Percentiles rank a stretch among this genome's conserved stretches.
Conservation (phyloP, 2,888 invertebrate genomes). For the Sepioteuthis lessoniana region DNA sequence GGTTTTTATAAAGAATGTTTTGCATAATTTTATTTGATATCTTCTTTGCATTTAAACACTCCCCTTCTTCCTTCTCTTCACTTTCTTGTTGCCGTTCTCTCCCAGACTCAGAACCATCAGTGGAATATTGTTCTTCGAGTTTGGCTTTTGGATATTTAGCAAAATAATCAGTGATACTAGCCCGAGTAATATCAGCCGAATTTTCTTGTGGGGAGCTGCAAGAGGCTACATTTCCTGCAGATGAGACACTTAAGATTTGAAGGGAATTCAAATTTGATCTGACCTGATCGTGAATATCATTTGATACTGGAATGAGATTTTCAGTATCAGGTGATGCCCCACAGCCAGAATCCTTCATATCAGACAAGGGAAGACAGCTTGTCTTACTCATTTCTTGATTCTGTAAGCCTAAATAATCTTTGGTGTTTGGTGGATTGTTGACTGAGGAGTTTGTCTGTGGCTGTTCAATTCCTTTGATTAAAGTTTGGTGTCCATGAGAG, state of each 20-base stretch:
- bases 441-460: background rate
- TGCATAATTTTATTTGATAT: background rate
- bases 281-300: background rate
- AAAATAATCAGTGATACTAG: conserved; percentile 69
- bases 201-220: background rate
- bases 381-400: background rate
- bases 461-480: background rate
- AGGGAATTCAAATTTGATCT: background rate
- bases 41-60: background rate
- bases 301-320: background rate
- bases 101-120: background rate
- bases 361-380: background rate
- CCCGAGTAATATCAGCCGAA: conserved; percentile 2
- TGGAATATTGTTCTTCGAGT: background rate
- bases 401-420: background rate
- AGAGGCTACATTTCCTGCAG: background rate
- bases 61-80: background rate
- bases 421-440: background rate
- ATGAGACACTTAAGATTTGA: background rate
- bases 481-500: no score
- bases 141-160: conserved; percentile 59
- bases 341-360: background rate
- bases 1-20: background rate
- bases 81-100: background rate
- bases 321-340: background rate